Evolutionary conservation across 64 coral and sea anemone species (phyloP), one percentile per base, ranked within the genome.

Genomic region (Dendronephthya gigantea): DNA sequence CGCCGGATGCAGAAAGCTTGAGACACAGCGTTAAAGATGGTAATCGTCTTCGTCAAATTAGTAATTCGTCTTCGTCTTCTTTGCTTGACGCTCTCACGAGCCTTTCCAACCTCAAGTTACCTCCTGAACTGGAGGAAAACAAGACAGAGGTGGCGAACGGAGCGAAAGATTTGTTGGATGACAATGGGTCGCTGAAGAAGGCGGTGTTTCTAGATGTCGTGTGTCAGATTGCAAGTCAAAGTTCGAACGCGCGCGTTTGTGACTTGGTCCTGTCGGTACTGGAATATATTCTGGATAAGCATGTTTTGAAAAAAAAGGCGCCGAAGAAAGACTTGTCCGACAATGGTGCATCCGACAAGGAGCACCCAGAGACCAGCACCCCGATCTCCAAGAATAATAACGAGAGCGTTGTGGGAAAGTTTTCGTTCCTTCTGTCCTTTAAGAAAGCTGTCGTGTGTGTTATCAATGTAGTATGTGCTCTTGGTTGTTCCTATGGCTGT

Each of bases 401-500:
- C 0, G 36, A 29, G 7, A 33, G 36, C 72, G 19, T 29, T 17
- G 15, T 39, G 72, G 36, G 7, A 19, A 79, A 90, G n/a, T 15
- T 59, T 75, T 19, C 47, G 41, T 84, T 52, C 13, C 31, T 32
- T 34, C 11, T 33, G 32, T 10, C 48, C 6, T 58, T 82, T 34
- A 34, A 52, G 40, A 68, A 87, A 30, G 27, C 68, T 74, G 48
- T 75, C 4, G 27, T 74, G 6, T 48, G 59, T 31, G 15, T 33
- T 52, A 8, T 50, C 48, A 34, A 25, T 0, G 40, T 23, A 28
- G 17, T 55, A 19, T 51, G 39, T 55, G 29, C 72, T 49, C 30
- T 81, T 16, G 35, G 19, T 55, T 51, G 33, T 31, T 87, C n/a
- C 15, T 84, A 48, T 32, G 95, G 95, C 6, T 98, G 95, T 89